phyloP scores from a whole-genome alignment of 2,113 vertebrate genomes.

The Oplegnathus fasciatus region DNA sequence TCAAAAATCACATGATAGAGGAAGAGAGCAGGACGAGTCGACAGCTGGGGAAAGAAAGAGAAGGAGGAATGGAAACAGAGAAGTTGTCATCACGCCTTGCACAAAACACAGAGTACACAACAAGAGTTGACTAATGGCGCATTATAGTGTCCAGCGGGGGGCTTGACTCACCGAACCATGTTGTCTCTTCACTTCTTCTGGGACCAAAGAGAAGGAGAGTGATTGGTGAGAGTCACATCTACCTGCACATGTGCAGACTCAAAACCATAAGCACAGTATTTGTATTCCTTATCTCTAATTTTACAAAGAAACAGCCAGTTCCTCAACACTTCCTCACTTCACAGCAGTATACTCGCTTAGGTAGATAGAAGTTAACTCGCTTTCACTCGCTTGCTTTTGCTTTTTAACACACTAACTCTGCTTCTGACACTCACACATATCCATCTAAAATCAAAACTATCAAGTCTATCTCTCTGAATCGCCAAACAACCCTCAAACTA shows the following conservation, averaged over 20 bases:
- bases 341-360: not conserved
- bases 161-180: constrained; percentile 87
- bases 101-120: constrained; percentile 42
- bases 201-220: constrained; percentile 51
- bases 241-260: constrained; percentile 50
- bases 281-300: not conserved
- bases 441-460: not conserved
- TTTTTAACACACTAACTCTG: constrained; percentile 1
- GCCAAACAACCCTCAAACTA: constrained; percentile 26
- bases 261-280: not conserved
- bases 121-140: constrained; percentile 24
- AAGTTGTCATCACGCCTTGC: constrained; percentile 63
- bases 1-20: constrained; percentile 57
- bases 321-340: constrained; percentile 45
- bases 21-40: constrained; percentile 27
- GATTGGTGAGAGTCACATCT: constrained; percentile 34
- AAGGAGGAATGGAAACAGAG: constrained; percentile 78
- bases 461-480: not conserved
- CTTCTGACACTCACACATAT: not conserved
- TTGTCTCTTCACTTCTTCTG: constrained; percentile 64
- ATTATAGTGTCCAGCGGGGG: not conserved
- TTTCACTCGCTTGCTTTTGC: constrained; percentile 14
- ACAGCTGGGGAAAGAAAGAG: constrained; percentile 61
- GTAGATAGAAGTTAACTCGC: not conserved
- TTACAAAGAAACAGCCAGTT: not conserved